Evolutionary conservation across 2,797 vertebrate species (phyloP).

Genomic region (Salarias fasciatus): DNA sequence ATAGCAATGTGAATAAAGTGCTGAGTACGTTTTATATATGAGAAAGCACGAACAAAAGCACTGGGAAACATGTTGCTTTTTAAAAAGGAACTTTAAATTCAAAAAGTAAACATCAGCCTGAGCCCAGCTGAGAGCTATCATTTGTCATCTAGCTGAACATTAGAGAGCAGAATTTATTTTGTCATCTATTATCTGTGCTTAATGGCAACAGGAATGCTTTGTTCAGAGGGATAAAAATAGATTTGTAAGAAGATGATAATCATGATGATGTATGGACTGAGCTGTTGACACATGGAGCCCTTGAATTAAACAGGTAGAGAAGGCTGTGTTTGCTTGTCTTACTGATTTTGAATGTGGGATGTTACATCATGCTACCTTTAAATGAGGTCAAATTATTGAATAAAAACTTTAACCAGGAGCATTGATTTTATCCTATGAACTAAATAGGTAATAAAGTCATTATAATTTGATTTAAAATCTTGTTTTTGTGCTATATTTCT

Average conservation of each 20-base stretch:
- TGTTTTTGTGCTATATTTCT: not conserved
- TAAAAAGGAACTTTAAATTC: too few relatives aligned
- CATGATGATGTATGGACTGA: not conserved
- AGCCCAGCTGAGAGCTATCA: not conserved
- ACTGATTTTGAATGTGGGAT: too few relatives aligned
- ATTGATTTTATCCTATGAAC: not conserved
- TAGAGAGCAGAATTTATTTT: not conserved
- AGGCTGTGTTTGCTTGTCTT: too few relatives aligned
- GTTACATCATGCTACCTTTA: too few relatives aligned
- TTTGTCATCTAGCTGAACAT: not conserved
- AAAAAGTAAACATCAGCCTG: not conserved
- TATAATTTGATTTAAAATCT: not conserved
- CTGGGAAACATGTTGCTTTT: too few relatives aligned
- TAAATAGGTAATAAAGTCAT: too few relatives aligned
- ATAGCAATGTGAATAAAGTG: too few relatives aligned
- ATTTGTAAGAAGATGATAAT: too few relatives aligned
- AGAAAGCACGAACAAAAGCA: too few relatives aligned
- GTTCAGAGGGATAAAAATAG: not conserved
- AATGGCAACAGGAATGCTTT: not conserved
- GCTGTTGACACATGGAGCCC: not conserved
- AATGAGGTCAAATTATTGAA: too few relatives aligned
- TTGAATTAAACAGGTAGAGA: not conserved
- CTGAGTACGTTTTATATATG: too few relatives aligned
- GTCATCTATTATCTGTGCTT: not conserved
- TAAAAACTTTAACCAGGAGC: not conserved